Percentiles rank a stretch among this genome's conserved stretches.
phyloP scores from a whole-genome alignment of 2,888 invertebrate genomes.

The Meliscaeva auricollis region DNA sequence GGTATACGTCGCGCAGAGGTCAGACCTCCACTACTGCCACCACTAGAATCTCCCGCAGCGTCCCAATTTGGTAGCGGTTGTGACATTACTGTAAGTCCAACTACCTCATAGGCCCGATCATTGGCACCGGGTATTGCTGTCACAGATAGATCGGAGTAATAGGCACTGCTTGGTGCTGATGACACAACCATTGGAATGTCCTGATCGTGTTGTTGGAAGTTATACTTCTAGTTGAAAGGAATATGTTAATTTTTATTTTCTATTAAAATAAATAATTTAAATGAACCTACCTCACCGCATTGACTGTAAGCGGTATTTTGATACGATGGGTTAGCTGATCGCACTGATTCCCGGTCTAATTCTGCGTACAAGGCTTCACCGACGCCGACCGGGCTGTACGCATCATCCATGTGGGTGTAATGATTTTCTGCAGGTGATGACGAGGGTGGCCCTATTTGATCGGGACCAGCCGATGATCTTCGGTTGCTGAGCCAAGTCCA shows the following conservation, averaged over 20 bases:
- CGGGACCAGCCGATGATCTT: slow-evolving; percentile 83
- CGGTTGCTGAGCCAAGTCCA: slow-evolving; percentile 84
- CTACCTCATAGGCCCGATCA: slow-evolving; percentile 87
- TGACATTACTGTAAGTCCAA: slow-evolving; percentile 85
- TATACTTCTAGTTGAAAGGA: slow-evolving; percentile 80
- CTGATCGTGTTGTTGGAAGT: slow-evolving; percentile 83
- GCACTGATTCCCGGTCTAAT: slow-evolving; percentile 86
- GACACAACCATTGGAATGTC: slow-evolving; percentile 85
- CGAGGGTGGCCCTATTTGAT: slow-evolving; percentile 85
- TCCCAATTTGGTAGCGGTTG: slow-evolving; percentile 84
- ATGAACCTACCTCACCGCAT: slow-evolving; percentile 83
- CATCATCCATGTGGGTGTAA: slow-evolving; percentile 89
- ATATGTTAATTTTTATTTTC: slow-evolving; percentile 15
- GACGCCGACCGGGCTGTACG: slow-evolving; percentile 85
- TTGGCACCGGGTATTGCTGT: slow-evolving; percentile 84
- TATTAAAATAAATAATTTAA: not conserved
- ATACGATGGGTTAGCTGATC: slow-evolving; percentile 87
- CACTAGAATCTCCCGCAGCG: slow-evolving; percentile 79
- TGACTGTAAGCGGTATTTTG: slow-evolving; percentile 89
- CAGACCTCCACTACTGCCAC: slow-evolving; percentile 79
- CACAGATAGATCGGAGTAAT: slow-evolving; percentile 89
- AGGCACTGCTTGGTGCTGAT: slow-evolving; percentile 90
- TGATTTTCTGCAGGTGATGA: slow-evolving; percentile 88
- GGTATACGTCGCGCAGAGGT: slow-evolving; percentile 83
- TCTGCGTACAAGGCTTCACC: slow-evolving; percentile 90